phyloP scores from a whole-genome alignment of 2,113 vertebrate genomes.

The Pelecanus crispus region DNA sequence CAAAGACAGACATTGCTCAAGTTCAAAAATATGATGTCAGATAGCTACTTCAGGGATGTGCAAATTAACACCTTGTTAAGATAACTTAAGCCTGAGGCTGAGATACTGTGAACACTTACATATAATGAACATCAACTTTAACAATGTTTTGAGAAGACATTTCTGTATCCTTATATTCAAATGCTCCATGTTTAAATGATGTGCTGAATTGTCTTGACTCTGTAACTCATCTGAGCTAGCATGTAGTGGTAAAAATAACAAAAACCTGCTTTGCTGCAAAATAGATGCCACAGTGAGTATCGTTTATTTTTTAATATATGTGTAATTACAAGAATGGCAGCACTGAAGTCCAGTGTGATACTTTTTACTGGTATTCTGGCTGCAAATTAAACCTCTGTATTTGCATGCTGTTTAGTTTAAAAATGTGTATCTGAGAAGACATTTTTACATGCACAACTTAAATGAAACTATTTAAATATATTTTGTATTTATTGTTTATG shows the following conservation, averaged over 20 bases:
- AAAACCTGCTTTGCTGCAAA: neutral
- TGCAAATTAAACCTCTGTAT: neutral
- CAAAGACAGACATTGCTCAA: neutral
- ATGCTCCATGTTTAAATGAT: neutral
- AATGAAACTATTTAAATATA: neutral
- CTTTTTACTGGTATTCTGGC: neutral
- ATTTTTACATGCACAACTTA: neutral
- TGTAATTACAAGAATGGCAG: neutral
- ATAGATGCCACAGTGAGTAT: slow-evolving; percentile 4
- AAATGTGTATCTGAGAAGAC: neutral
- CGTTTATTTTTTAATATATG: neutral
- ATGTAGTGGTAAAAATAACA: neutral
- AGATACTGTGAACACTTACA: neutral
- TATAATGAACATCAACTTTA: neutral
- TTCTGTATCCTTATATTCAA: neutral
- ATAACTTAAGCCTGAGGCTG: neutral
- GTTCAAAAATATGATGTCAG: neutral
- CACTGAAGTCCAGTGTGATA: neutral
- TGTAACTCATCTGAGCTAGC: neutral
- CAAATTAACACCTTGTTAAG: neutral
- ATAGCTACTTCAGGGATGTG: neutral
- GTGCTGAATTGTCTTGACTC: neutral
- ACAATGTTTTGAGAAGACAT: neutral
- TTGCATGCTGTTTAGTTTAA: neutral
- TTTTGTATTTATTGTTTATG: neutral